Percentiles rank a stretch among this genome's conserved stretches.
phyloP scores from a whole-genome alignment of 2,797 vertebrate species.

The Acipenser oxyrinchus region DNA sequence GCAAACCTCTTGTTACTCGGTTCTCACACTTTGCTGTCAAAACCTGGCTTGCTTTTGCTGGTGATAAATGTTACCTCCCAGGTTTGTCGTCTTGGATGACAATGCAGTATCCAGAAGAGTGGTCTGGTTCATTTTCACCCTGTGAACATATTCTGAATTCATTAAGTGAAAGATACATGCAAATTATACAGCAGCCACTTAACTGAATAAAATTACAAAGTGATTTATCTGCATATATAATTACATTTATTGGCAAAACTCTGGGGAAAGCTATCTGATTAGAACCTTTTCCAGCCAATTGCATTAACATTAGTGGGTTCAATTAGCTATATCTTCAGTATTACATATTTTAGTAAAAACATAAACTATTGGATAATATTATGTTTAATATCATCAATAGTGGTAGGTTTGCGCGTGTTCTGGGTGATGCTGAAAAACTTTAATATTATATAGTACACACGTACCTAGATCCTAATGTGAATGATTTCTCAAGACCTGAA shows the following conservation, averaged over 20 bases:
- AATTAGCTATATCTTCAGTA: background rate
- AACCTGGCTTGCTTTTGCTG: too few relatives aligned
- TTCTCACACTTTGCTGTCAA: too few relatives aligned
- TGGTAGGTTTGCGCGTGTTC: too few relatives aligned
- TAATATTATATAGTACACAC: too few relatives aligned
- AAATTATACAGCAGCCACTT: background rate
- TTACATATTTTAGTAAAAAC: background rate
- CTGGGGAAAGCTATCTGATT: background rate
- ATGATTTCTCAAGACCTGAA: too few relatives aligned
- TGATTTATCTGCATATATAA: background rate
- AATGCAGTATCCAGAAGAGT: background rate
- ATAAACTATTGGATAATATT: background rate
- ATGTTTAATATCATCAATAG: too few relatives aligned
- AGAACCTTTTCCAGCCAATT: conserved; percentile 2
- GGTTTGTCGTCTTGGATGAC: too few relatives aligned
- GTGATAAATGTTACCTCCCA: too few relatives aligned
- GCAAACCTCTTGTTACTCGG: too few relatives aligned
- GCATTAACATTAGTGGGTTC: background rate
- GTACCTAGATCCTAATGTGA: too few relatives aligned
- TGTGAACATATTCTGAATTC: background rate
- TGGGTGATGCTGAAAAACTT: too few relatives aligned
- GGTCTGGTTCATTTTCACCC: background rate
- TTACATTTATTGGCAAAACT: conserved; percentile 1
- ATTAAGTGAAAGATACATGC: background rate
- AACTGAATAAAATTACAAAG: background rate